phyloP scores from a whole-genome alignment of 2,888 invertebrate genomes.

The Criorhina ranunculi region DNA sequence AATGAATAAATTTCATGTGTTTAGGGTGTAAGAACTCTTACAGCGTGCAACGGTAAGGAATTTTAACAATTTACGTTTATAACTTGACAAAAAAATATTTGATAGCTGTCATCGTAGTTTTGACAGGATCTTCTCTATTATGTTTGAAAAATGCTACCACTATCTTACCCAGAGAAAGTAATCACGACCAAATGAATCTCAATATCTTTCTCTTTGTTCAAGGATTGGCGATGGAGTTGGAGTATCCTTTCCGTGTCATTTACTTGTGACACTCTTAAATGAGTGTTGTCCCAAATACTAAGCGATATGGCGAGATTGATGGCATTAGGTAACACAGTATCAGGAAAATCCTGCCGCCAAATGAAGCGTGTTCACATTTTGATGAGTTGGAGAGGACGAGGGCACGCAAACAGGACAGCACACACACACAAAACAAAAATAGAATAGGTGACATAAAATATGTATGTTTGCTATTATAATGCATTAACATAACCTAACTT shows the following conservation, averaged over 20 bases:
- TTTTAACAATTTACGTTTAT: not conserved
- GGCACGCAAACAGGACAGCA: too few relatives aligned
- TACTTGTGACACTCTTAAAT: constrained; percentile 5
- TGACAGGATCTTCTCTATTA: constrained; percentile 9
- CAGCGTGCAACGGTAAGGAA: not conserved
- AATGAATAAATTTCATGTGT: constrained; percentile 30
- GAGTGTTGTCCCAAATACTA: constrained; percentile 6
- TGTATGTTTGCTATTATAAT: constrained; percentile 31
- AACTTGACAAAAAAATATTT: constrained; percentile 3
- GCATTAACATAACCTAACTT: constrained; percentile 49
- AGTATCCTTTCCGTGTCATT: constrained; percentile 29
- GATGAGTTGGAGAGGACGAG: too few relatives aligned
- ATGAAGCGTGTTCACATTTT: constrained; percentile 15
- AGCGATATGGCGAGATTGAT: constrained; percentile 33
- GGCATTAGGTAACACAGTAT: constrained; percentile 19
- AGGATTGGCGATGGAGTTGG: not conserved
- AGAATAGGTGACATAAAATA: constrained; percentile 43
- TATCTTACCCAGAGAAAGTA: not conserved
- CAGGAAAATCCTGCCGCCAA: constrained; percentile 26
- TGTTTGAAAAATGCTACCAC: not conserved
- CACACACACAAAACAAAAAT: constrained; percentile 5
- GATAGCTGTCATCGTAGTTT: constrained; percentile 13
- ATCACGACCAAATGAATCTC: constrained; percentile 22
- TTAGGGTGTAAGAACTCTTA: constrained; percentile 14
- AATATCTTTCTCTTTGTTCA: constrained; percentile 17